A percentile compares a stretch with the other conserved stretches of the same genome.
These are phyloP conservation scores for Lutraria lutraria DNA, from an alignment of 2,888 invertebrate genomes.

Conservation along the genomic window DNA sequence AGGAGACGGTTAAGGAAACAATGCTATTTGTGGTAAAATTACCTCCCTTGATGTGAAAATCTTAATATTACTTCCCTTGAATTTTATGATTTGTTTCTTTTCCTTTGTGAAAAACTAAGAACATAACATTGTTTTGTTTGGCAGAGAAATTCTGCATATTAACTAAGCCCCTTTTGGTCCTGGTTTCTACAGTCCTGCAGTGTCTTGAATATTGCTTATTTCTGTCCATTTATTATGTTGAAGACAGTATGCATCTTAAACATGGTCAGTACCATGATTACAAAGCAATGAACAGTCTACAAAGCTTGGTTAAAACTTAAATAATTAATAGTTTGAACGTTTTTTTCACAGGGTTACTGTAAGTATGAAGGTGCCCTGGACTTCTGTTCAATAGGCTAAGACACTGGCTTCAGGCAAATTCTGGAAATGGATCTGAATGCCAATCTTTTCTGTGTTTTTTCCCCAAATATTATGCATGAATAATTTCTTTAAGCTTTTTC, in stretches of 20 bases:
- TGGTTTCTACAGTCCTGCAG: not conserved
- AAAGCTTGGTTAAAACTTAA: constrained; percentile 14
- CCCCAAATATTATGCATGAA: constrained; percentile 23
- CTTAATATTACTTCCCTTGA: not conserved
- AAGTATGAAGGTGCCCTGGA: constrained; percentile 26
- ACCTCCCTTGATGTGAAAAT: not conserved
- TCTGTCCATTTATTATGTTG: not conserved
- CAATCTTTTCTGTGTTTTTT: constrained; percentile 22
- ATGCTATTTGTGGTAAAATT: not conserved
- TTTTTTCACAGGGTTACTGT: constrained; percentile 3
- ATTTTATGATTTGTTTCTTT: not conserved
- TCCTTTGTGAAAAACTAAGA: too few relatives aligned
- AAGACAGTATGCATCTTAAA: not conserved
- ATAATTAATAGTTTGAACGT: constrained; percentile 21
- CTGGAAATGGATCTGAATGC: constrained; percentile 15
- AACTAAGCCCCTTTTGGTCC: not conserved
- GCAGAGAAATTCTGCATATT: too few relatives aligned
- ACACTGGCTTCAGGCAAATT: constrained; percentile 11
- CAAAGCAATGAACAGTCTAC: not conserved
- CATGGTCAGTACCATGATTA: not conserved
- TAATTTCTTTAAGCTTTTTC: constrained; percentile 22
- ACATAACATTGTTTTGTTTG: too few relatives aligned
- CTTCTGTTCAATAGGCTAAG: not conserved
- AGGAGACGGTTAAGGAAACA: too few relatives aligned
- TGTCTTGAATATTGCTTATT: not conserved